Evolutionary conservation across 2,888 invertebrate species (phyloP).

Genomic region (Eupelmus urozonus): DNA sequence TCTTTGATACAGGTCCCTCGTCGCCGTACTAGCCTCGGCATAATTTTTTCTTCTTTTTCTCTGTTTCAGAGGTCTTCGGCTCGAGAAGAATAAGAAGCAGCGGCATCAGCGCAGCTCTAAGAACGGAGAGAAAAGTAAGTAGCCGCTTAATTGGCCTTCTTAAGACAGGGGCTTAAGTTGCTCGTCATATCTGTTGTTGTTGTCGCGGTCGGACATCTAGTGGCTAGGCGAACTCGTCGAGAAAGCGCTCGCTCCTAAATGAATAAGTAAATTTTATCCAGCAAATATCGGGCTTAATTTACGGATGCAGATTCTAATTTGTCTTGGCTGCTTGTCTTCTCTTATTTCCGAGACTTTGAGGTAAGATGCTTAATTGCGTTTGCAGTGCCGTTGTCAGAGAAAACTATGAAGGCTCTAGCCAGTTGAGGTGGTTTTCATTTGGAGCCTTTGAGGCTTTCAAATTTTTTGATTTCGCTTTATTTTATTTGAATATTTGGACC

Average conservation of each 20-base stretch:
- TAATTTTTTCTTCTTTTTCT: slow-evolving; percentile 4
- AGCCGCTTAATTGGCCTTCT: slow-evolving; percentile 20
- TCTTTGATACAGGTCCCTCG: slow-evolving; percentile 20
- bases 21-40: neutral
- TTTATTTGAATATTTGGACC: no score
- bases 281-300: neutral
- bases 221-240: neutral
- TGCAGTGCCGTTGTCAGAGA: neutral
- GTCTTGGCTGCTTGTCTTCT: neutral
- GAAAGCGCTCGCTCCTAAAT: neutral
- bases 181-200: slow-evolving; percentile 18
- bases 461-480: no score
- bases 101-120: neutral
- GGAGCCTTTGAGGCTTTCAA: no score
- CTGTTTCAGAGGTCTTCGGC: slow-evolving; percentile 25
- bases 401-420: no score
- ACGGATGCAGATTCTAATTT: slow-evolving; percentile 25
- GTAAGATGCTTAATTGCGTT: slow-evolving; percentile 1
- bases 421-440: no score
- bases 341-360: no score
- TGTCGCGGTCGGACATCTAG: neutral
- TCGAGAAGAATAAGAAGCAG: no score
- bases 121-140: slow-evolving; percentile 27
- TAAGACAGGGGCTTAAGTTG: neutral
- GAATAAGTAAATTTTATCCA: slow-evolving; percentile 19